Percentiles rank a stretch among this genome's conserved stretches.
Conservation (phyloP, 2,113 vertebrate species). For the Choloepus hoffmanni region DNA sequence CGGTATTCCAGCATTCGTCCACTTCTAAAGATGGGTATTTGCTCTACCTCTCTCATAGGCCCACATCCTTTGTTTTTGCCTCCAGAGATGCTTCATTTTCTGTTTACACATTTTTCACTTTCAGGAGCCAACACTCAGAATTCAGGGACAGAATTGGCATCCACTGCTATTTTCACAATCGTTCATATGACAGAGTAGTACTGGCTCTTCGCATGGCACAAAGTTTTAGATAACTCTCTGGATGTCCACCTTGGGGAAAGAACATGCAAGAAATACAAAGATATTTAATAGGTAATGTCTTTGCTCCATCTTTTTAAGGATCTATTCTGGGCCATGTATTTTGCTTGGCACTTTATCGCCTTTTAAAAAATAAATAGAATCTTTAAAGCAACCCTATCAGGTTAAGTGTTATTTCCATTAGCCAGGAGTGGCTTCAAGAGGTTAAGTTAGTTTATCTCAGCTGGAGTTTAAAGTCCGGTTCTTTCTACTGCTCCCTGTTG, state of each 20-base stretch:
- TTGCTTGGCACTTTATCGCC: not conserved
- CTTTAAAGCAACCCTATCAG: not conserved
- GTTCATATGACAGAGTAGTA: not conserved
- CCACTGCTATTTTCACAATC: not conserved
- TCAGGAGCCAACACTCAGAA: not conserved
- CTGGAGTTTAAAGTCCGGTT: not conserved
- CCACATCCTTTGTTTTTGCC: not conserved
- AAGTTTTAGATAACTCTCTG: not conserved
- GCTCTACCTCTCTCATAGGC: not conserved
- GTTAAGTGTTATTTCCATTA: not conserved
- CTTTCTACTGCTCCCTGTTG: not conserved
- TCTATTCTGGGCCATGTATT: not conserved
- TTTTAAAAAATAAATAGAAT: conserved; percentile 20
- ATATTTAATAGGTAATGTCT: not conserved
- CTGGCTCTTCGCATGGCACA: too few species aligned
- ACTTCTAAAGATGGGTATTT: not conserved
- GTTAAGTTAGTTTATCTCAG: not conserved
- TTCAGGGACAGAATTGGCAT: not conserved
- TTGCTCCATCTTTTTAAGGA: not conserved
- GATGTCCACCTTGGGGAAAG: not conserved
- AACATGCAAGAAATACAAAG: not conserved
- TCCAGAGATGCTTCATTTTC: not conserved
- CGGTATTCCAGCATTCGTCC: not conserved
- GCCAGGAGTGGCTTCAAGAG: not conserved
- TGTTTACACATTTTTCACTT: not conserved